Percentiles rank a stretch among this genome's conserved stretches.
Conservation (phyloP, 2,797 vertebrate genomes). For the Etheostoma perlongum region DNA sequence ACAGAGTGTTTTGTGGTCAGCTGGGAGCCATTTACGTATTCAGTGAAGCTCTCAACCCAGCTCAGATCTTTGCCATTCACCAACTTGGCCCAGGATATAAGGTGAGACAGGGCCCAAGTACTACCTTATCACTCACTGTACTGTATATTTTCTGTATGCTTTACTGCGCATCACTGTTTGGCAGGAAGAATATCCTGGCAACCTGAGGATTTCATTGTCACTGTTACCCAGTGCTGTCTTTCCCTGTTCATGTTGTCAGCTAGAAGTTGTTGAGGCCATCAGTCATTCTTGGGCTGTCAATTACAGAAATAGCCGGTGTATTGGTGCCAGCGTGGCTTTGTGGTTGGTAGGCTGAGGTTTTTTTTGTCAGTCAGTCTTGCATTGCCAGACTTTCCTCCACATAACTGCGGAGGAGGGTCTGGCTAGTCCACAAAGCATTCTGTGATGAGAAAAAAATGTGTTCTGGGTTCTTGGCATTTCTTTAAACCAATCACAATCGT, state of each 20-base stretch:
- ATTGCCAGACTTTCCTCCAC: too few relatives aligned
- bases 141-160: constrained; percentile 3
- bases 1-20: constrained; percentile 97
- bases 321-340: constrained; percentile 14
- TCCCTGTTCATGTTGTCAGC: constrained; percentile 14
- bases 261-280: constrained; percentile 16
- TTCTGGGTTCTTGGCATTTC: too few relatives aligned
- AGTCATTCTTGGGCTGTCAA: constrained; percentile 36
- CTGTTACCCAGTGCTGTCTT: constrained; percentile 18
- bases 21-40: constrained; percentile 98
- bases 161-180: constrained; percentile 18
- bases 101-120: constrained; percentile 78
- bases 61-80: constrained; percentile 99
- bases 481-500: too few relatives aligned
- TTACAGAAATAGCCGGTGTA: neutral
- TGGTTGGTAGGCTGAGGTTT: constrained; percentile 5
- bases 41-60: constrained; percentile 97
- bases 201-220: constrained; percentile 25
- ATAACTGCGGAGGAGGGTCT: too few relatives aligned
- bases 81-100: constrained; percentile 98
- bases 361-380: constrained; percentile 1
- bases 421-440: too few relatives aligned
- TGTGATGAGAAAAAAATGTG: too few relatives aligned
- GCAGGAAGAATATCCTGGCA: constrained; percentile 17
- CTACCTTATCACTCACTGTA: neutral